phyloP scores from a whole-genome alignment of 2,797 vertebrate genomes.

The Sternotherus odoratus region DNA sequence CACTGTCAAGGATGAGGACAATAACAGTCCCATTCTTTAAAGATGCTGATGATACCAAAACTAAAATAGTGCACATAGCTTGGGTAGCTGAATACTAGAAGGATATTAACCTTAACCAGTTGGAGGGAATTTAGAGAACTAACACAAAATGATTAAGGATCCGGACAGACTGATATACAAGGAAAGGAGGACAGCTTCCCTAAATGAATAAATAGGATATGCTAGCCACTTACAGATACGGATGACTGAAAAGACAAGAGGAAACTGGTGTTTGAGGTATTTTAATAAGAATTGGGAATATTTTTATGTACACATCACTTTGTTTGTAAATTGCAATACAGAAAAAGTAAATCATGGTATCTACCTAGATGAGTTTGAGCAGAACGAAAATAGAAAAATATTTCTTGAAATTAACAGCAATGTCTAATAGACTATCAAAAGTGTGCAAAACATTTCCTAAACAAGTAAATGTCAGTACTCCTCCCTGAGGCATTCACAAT shows the following conservation, averaged over 20 bases:
- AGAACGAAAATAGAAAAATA: not conserved
- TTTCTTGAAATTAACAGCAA: not conserved
- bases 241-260: not conserved
- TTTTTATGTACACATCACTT: not conserved
- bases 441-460: not conserved
- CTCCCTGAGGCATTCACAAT: not conserved
- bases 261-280: not conserved
- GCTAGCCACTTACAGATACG: not conserved
- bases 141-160: conserved; percentile 9
- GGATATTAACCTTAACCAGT: not conserved
- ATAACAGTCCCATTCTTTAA: not conserved
- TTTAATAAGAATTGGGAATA: not conserved
- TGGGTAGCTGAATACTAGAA: not conserved
- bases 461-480: not conserved
- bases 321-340: not conserved
- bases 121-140: not conserved
- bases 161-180: not conserved
- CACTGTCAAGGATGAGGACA: not conserved
- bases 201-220: not conserved
- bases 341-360: not conserved
- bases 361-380: not conserved
- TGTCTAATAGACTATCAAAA: not conserved
- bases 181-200: not conserved
- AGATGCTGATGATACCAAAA: not conserved
- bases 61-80: not conserved